Percentiles rank a stretch among this genome's conserved stretches.
These are phyloP conservation scores for Archaeoteleia sp. DNA, from an alignment of 2,888 invertebrate genomes.

Conservation along the genomic window DNA sequence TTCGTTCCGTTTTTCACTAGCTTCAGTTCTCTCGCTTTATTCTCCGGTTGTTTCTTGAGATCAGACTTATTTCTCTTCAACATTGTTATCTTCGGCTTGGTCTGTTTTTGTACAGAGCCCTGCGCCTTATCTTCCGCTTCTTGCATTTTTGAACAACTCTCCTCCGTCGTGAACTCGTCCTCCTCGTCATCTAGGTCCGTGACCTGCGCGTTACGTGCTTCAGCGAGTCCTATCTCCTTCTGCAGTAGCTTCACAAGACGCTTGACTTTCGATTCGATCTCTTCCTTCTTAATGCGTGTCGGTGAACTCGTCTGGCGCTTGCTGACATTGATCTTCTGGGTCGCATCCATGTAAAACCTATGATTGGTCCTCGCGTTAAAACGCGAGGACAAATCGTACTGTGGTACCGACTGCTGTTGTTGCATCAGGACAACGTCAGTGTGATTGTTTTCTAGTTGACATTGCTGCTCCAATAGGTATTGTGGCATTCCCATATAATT, in stretches of 20 bases:
- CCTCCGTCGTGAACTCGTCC: no score
- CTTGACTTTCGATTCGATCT: slow-evolving; percentile 57
- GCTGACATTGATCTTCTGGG: no score
- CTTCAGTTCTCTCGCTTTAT: slow-evolving; percentile 15
- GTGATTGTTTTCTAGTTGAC: slow-evolving; percentile 59
- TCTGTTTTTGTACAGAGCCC: neutral
- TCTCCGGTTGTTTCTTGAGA: neutral
- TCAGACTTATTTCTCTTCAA: slow-evolving; percentile 52
- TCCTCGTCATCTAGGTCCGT: slow-evolving; percentile 63
- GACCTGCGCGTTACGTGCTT: slow-evolving; percentile 52
- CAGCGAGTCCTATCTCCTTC: slow-evolving; percentile 18
- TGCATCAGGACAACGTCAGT: slow-evolving; percentile 57
- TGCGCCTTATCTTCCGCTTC: no score
- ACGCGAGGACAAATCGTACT: slow-evolving; percentile 46
- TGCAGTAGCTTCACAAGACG: slow-evolving; percentile 60
- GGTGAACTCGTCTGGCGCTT: no score
- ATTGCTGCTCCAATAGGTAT: slow-evolving; percentile 28
- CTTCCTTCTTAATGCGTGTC: slow-evolving; percentile 52
- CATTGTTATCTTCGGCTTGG: slow-evolving; percentile 23
- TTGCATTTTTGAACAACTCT: no score
- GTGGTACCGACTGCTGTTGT: slow-evolving; percentile 54
- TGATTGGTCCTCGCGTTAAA: no score
- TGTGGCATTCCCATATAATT: slow-evolving; percentile 45
- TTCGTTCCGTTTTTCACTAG: slow-evolving; percentile 27
- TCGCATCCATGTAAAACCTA: no score